Percentiles rank a stretch among this genome's conserved stretches.
Conservation (phyloP, 2,797 vertebrate genomes). For the Phoxinus dragarum region DNA sequence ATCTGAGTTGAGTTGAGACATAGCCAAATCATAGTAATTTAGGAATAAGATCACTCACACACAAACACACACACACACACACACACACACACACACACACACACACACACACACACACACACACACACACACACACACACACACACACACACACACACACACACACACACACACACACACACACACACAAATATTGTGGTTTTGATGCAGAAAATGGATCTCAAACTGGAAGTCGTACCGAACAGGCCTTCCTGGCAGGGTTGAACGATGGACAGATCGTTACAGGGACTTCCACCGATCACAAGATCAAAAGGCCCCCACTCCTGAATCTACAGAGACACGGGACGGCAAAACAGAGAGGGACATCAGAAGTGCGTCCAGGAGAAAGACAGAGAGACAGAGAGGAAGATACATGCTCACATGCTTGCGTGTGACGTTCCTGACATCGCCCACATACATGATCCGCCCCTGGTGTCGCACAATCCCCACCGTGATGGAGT, state of each 20-base stretch:
- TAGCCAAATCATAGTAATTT: not conserved
- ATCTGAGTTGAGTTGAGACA: not conserved
- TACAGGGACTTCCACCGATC: slow-evolving; percentile 93
- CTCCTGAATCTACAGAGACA: slow-evolving; percentile 84
- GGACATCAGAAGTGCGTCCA: not conserved
- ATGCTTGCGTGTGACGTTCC: slow-evolving; percentile 89
- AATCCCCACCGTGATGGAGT: slow-evolving; percentile 87
- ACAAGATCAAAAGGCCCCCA: slow-evolving; percentile 97
- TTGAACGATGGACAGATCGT: slow-evolving; percentile 92
- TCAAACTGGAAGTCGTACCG: slow-evolving; percentile 74
- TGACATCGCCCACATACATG: slow-evolving; percentile 88
- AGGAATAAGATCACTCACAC: not conserved
- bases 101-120: slow-evolving; percentile 16
- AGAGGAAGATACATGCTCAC: slow-evolving; percentile 71
- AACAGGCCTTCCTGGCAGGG: slow-evolving; percentile 89
- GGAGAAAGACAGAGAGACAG: not conserved
- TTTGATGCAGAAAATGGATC: not conserved
- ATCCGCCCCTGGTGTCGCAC: slow-evolving; percentile 89
- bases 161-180: not conserved
- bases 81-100: slow-evolving; percentile 1
- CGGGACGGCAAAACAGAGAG: slow-evolving; percentile 26
- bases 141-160: too few species aligned
- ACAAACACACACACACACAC: not conserved
- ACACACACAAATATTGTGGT: not conserved
- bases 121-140: slow-evolving; percentile 3